These are phyloP conservation scores for Cottoperca gobio DNA, from an alignment of 2,797 vertebrate species.

Conservation along the genomic window DNA sequence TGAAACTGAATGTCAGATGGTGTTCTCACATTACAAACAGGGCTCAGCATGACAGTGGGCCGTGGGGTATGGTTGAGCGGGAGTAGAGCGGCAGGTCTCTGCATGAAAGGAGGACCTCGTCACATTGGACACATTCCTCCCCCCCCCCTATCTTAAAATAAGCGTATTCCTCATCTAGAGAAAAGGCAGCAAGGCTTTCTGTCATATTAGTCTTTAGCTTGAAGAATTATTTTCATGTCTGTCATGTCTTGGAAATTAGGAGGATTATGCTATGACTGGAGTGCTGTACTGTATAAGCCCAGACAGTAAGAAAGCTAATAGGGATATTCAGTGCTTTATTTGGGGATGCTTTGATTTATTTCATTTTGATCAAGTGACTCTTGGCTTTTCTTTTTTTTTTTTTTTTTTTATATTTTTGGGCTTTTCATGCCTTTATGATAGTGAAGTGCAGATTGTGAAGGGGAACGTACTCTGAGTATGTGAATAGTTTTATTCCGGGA, in stretches of 20 bases:
- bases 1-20: slow-evolving; percentile 71
- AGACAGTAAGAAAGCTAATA: slow-evolving; percentile 3
- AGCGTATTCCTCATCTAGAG: slow-evolving; percentile 66
- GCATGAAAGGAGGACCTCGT: slow-evolving; percentile 70
- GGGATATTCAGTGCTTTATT: neutral
- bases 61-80: slow-evolving; percentile 15
- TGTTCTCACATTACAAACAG: slow-evolving; percentile 61
- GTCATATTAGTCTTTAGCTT: slow-evolving; percentile 26
- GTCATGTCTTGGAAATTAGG: slow-evolving; percentile 6
- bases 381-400: no score
- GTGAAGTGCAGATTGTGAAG: no score
- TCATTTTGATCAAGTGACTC: neutral
- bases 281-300: neutral
- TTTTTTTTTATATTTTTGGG: no score
- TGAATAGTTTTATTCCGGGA: neutral
- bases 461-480: no score
- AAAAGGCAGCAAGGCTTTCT: slow-evolving; percentile 36
- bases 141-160: slow-evolving; percentile 77
- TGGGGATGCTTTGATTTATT: neutral
- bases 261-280: neutral
- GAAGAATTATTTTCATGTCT: slow-evolving; percentile 36
- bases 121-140: slow-evolving; percentile 75
- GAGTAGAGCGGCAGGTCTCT: slow-evolving; percentile 64
- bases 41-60: slow-evolving; percentile 44
- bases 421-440: no score